These are phyloP conservation scores for Sorex araneus DNA, from an alignment of 2,113 vertebrate genomes.

Conservation along the genomic window DNA sequence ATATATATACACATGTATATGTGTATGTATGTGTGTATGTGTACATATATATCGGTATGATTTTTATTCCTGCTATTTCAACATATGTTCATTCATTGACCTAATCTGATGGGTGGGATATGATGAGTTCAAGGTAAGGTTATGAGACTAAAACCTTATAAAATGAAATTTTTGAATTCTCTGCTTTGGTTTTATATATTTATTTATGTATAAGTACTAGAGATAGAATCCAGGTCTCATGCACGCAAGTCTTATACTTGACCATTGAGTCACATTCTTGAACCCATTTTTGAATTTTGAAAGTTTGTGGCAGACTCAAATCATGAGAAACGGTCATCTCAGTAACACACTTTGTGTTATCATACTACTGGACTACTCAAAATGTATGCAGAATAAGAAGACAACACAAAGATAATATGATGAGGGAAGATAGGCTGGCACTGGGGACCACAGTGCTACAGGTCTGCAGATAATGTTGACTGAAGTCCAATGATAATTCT, in stretches of 20 bases:
- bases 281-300: not conserved
- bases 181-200: no score
- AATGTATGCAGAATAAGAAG: not conserved
- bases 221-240: no score
- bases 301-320: not conserved
- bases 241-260: no score
- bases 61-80: not conserved
- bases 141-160: conserved; percentile 10
- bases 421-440: not conserved
- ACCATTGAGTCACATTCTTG: no score
- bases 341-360: not conserved
- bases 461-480: no score
- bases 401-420: not conserved
- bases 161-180: not conserved
- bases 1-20: not conserved
- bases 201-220: no score
- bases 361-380: not conserved
- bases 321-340: not conserved
- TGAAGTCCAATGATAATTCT: not conserved
- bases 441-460: not conserved
- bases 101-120: not conserved
- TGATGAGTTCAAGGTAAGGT: not conserved
- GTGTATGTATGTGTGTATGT: not conserved
- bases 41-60: not conserved
- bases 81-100: not conserved